These are phyloP conservation scores for Eupeodes latifasciatus DNA, from an alignment of 2,888 invertebrate genomes.

Conservation along the genomic window DNA sequence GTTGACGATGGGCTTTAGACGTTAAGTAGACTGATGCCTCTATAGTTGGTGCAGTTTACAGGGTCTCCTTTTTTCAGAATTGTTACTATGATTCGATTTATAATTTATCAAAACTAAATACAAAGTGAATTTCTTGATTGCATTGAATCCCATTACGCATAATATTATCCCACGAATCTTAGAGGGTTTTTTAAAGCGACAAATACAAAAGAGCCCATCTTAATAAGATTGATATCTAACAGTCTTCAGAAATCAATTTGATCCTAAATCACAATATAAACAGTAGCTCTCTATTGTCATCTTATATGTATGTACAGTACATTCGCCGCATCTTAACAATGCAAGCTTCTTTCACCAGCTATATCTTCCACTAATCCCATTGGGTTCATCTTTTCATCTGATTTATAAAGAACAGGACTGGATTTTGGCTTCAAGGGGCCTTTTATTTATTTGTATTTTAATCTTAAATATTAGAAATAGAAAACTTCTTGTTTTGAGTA, in stretches of 20 bases:
- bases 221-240: background rate
- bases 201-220: background rate
- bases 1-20: too few species aligned
- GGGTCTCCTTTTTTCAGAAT: too few species aligned
- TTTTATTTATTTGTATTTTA: background rate
- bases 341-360: conserved; percentile 31
- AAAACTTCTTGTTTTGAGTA: too few species aligned
- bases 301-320: conserved; percentile 3
- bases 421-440: background rate
- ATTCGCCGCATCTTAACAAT: conserved; percentile 39
- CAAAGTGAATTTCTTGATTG: too few species aligned
- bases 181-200: background rate
- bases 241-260: conserved; percentile 21
- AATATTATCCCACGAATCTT: background rate
- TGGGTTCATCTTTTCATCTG: conserved; percentile 44
- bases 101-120: too few species aligned
- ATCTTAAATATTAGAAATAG: background rate
- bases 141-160: too few species aligned
- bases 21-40: too few species aligned
- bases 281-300: conserved; percentile 59
- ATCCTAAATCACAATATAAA: conserved; percentile 58
- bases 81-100: too few species aligned
- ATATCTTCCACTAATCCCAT: conserved; percentile 63
- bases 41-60: too few species aligned
- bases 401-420: background rate